Evolutionary conservation across 1,140 invertebrate genomes (phyloP).

Genomic region (Amphibalanus amphitrite): DNA sequence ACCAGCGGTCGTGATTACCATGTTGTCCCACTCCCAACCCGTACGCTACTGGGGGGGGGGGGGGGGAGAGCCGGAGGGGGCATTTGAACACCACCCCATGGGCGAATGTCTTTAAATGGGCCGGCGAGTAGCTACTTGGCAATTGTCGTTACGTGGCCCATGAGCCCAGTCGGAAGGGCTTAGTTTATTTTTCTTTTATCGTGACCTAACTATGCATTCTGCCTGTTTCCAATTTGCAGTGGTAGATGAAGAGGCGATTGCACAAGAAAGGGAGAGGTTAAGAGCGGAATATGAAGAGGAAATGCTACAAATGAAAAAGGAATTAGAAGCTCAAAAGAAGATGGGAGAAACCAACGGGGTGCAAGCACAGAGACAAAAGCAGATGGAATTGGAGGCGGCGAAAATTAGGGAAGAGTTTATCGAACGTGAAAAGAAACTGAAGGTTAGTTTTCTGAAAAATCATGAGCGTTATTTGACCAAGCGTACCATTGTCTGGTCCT

Average conservation of each 20-base stretch:
- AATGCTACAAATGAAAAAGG: background rate
- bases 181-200: too few species aligned
- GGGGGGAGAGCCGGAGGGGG: too few species aligned
- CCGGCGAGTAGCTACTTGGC: too few species aligned
- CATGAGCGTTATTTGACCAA: background rate
- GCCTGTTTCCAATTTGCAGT: conserved; percentile 12
- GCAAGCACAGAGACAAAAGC: background rate
- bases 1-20: too few species aligned
- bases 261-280: conserved; percentile 24
- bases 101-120: too few species aligned
- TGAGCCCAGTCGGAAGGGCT: too few species aligned
- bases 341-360: background rate
- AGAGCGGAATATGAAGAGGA: background rate
- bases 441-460: background rate
- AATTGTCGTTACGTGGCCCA: too few species aligned
- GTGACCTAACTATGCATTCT: too few species aligned
- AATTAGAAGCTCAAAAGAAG: background rate
- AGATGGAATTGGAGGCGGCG: background rate
- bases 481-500: background rate
- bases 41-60: too few species aligned
- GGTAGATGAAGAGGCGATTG: conserved; percentile 20
- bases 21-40: too few species aligned
- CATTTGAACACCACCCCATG: too few species aligned
- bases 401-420: background rate
- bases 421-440: background rate